These are phyloP conservation scores for Neotoxoptera formosana DNA, from an alignment of 1,140 invertebrate species.

Conservation along the genomic window DNA sequence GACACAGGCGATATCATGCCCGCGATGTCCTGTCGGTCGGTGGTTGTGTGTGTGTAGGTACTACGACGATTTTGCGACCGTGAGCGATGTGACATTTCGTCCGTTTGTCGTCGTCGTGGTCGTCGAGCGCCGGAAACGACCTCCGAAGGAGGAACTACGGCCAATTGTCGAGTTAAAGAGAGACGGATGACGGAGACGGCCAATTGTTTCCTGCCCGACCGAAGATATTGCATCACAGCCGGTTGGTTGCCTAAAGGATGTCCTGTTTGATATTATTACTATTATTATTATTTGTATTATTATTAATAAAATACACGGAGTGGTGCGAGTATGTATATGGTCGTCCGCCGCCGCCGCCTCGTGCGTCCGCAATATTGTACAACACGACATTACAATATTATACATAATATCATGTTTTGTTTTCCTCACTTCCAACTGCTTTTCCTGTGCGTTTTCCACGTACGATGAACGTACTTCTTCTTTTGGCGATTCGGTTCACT, in stretches of 20 bases:
- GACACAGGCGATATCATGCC: not conserved
- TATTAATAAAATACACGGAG: not conserved
- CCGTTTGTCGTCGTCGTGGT: not conserved
- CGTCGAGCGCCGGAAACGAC: not conserved
- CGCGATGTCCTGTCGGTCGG: too few species aligned
- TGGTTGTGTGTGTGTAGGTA: too few species aligned
- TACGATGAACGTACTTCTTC: not conserved
- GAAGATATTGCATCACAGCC: constrained; percentile 52
- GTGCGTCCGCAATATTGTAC: not conserved
- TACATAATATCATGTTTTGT: not conserved
- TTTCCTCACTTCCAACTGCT: not conserved
- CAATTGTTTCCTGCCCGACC: constrained; percentile 47
- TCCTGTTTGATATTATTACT: constrained; percentile 48
- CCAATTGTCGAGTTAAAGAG: constrained; percentile 53
- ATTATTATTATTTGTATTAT: constrained; percentile 10
- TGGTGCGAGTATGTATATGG: not conserved
- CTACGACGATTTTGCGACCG: too few species aligned
- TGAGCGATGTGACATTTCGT: not conserved
- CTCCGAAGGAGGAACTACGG: constrained; percentile 43
- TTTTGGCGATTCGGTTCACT: not conserved
- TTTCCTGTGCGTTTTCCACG: not conserved
- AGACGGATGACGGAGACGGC: constrained; percentile 32
- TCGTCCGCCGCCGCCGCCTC: not conserved
- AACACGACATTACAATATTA: not conserved
- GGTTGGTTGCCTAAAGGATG: constrained; percentile 52